Evolutionary conservation across 2,888 invertebrate genomes (phyloP).

Genomic region (Nemoura dubitans): DNA sequence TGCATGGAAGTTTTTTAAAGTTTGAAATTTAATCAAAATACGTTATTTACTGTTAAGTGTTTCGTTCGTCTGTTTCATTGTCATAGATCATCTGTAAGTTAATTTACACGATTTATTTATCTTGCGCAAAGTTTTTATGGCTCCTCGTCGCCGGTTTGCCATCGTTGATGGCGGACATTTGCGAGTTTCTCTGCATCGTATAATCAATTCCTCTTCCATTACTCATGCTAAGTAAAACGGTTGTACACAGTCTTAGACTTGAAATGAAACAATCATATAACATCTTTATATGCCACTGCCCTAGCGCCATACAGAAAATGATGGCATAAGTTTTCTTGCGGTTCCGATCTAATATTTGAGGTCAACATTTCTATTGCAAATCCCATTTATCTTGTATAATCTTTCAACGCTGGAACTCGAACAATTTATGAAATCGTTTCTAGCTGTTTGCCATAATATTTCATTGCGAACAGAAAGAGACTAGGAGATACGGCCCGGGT

Average conservation of each 20-base stretch:
- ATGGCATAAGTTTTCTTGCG: slow-evolving; percentile 23
- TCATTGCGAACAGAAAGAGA: slow-evolving; percentile 40
- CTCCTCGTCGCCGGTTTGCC: slow-evolving; percentile 3
- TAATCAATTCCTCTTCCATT: slow-evolving; percentile 43
- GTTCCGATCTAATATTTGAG: slow-evolving; percentile 38
- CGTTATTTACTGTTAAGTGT: slow-evolving; percentile 47
- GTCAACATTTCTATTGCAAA: slow-evolving; percentile 40
- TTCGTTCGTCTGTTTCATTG: slow-evolving; percentile 42
- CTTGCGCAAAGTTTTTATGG: slow-evolving; percentile 40
- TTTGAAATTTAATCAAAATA: slow-evolving; percentile 44
- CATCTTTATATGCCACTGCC: not conserved
- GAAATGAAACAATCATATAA: slow-evolving; percentile 35
- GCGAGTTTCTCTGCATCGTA: slow-evolving; percentile 37
- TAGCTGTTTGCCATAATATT: slow-evolving; percentile 39
- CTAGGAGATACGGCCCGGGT: slow-evolving; percentile 42
- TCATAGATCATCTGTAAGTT: slow-evolving; percentile 40
- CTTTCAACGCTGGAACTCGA: slow-evolving; percentile 38
- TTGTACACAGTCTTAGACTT: not conserved
- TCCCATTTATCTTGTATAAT: slow-evolving; percentile 36
- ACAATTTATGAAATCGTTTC: slow-evolving; percentile 45
- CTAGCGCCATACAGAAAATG: not conserved
- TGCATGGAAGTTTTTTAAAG: slow-evolving; percentile 31
- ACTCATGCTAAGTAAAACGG: slow-evolving; percentile 28
- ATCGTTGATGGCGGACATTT: slow-evolving; percentile 32
- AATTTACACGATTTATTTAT: slow-evolving; percentile 40